Base-by-base conservation (phyloP, 2,888 invertebrate species). In the Diarsia brunnea region DNA sequence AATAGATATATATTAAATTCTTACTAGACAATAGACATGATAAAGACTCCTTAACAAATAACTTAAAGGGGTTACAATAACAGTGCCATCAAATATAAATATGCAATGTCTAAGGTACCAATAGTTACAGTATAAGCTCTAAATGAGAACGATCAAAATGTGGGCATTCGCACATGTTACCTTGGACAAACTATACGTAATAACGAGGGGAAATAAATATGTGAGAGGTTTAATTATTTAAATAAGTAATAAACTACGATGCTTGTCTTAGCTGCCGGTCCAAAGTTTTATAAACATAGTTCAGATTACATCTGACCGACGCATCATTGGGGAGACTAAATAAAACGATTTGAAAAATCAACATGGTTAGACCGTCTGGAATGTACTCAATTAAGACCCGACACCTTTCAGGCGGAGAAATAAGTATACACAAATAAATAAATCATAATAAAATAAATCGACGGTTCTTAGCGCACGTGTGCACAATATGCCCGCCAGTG, bases 11-110 rank as follows among this genome's bases (percentile, higher is more conserved):
- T 95, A 95, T 95, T 95, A 95, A 95, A 95, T 94, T 95, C 95
- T 96, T 95, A 96, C 94, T 94, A 95, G 93, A 95, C 95, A 96
- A 95, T 95, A 96, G 95, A 95, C 95, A 94, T 93, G 95, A 95
- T 95, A 96, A 95, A 96, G 95, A 95, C 92, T 95, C 92, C 95
- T 95, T 95, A 96, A 96, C 96, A 95, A 95, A 94, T 93, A 96
- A 96, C 95, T 96, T 91, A 95, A 95, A 92, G 93, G 94, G 95
- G 93, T 93, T 94, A 94, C 91, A 81, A 94, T 95, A 96, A 96
- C 96, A 96, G 95, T 95, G 96, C 95, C 92, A 90, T 94, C 92
- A 93, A 94, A 94, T 95, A 94, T 95, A 94, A 94, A 93, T 92
- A 94, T 93, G 95, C 94, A 92, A 93, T 94, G 93, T 93, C 93